Conservation (phyloP, 2,888 invertebrate species). For the Cheilosia vernalis region DNA sequence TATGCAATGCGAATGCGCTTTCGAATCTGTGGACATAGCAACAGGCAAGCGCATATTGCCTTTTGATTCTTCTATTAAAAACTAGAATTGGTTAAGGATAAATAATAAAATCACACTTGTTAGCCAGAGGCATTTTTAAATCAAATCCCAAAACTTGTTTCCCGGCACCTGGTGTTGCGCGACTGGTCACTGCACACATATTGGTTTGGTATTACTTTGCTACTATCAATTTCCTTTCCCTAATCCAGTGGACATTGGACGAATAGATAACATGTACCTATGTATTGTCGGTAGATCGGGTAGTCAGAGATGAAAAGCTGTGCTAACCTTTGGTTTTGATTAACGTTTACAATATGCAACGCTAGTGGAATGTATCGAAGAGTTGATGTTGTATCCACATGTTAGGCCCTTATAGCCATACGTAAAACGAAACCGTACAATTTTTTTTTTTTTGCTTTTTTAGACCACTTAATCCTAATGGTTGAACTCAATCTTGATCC, state of each 20-base stretch:
- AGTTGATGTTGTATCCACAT: neutral
- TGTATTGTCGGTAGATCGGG: neutral
- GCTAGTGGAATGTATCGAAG: neutral
- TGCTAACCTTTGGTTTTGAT: constrained; percentile 16
- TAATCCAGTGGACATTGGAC: neutral
- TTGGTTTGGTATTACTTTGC: constrained; percentile 11
- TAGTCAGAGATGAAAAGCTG: neutral
- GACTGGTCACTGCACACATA: neutral
- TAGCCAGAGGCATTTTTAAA: neutral
- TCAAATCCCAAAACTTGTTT: neutral
- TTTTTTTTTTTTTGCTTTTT: too few relatives aligned
- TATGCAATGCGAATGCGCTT: too few relatives aligned
- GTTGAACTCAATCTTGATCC: too few relatives aligned
- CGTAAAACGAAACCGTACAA: too few relatives aligned
- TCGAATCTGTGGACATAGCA: too few relatives aligned
- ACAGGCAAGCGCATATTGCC: too few relatives aligned
- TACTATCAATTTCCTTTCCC: constrained; percentile 8
- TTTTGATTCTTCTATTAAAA: too few relatives aligned
- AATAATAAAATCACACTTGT: too few relatives aligned
- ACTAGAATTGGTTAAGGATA: too few relatives aligned
- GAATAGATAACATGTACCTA: neutral
- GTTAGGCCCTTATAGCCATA: too few relatives aligned
- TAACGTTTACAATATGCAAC: constrained; percentile 10
- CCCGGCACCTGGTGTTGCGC: neutral
- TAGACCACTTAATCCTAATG: too few relatives aligned